Evolutionary conservation across 2,888 invertebrate genomes (phyloP), one percentile per base, ranked within the genome.

Genomic region (Chrysolina haemoptera): DNA sequence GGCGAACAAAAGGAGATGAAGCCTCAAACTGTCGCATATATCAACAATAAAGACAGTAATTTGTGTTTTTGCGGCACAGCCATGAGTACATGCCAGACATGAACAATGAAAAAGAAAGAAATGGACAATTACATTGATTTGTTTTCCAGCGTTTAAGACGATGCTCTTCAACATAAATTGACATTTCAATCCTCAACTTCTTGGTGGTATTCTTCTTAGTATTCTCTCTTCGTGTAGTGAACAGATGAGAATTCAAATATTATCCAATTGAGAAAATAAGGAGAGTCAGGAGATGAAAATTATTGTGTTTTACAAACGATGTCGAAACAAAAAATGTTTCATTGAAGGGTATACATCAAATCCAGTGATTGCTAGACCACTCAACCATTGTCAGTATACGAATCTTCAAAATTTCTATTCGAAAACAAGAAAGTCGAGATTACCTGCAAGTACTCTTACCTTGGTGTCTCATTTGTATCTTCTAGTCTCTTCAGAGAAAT

Each of bases 101-200:
- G 76, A 74, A 76, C 76, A 79, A 76, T 71, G 72, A 76, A 79
- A 78, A 78, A 78, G 79, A 78, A 80, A 79, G 78, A 79, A 78
- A 74, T 53, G 73, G 78, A 81, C 80, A 81, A 81, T 80, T 80
- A 80, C 82, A 76, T 80, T 82, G 81, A 82, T 82, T 83, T 83
- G 81, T 81, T 82, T 81, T 81, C 72, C 78, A 82, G 78, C 80
- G 68, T 67, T 73, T 50, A 62, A 73, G 75, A 63, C 73, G 75
- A 72, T 76, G 77, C 76, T 74, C 73, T 69, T 0, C 70, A 71
- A 73, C 77, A 75, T 70, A 76, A 67, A 62, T 73, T 76, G 78
- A 76, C 74, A 40, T 74, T 78, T 78, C 74, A 75, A 68, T 78
- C 74, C 72, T 74, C 76, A 65, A 67, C 68, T 73, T 66, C 62